Base-by-base conservation (phyloP, 2,113 vertebrate genomes). In the Rattus rattus region DNA sequence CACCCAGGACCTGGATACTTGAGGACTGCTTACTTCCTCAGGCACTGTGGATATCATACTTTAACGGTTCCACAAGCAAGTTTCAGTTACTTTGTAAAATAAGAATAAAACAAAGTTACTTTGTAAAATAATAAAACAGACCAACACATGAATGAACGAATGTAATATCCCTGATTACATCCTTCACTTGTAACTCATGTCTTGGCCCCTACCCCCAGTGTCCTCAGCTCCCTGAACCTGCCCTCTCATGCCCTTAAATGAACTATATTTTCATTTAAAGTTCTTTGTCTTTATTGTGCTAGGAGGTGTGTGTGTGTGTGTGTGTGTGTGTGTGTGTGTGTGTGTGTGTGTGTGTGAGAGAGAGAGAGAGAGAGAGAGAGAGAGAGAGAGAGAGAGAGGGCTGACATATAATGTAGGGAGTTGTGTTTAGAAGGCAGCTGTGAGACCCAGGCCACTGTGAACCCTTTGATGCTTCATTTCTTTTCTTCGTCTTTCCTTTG, bases 11-110 rank as follows among this genome's bases (percentile, higher is more conserved):
- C 7, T 20, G 4, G 28, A 13, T 4, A 7, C 54, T 56, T 14
- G n/a, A 28, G 59, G 22, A 12, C 39, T 2, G 24, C 5, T 6
- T 43, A 43, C 43, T 43, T 2, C 3, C 65, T 43, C 9, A 11
- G 65, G 26, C 2, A 3, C 14, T 2, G 63, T 6, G 10, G 24
- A 7, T 22, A 28, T 5, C 2, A 11, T 19, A 36, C 7, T 61
- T 70, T 54, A 16, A 59, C 17, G 19, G 12, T 49, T 30, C 43
- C 7, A 59, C 1, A 16, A 4, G 47, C 36, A 16, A 14, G 59
- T 90, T 88, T 76, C 54, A 49, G 49, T 22, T 65, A 70, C 67
- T 59, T 65, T 81, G 89, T 49, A 72, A 88, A 96, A 49, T 76
- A 3, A 69, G 2, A 39, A 84, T 5, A 28, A 54, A 2, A 36